Evolutionary conservation across 1,140 invertebrate species (phyloP), one percentile per base, ranked within the genome.

Genomic region (Eumaeus atala): DNA sequence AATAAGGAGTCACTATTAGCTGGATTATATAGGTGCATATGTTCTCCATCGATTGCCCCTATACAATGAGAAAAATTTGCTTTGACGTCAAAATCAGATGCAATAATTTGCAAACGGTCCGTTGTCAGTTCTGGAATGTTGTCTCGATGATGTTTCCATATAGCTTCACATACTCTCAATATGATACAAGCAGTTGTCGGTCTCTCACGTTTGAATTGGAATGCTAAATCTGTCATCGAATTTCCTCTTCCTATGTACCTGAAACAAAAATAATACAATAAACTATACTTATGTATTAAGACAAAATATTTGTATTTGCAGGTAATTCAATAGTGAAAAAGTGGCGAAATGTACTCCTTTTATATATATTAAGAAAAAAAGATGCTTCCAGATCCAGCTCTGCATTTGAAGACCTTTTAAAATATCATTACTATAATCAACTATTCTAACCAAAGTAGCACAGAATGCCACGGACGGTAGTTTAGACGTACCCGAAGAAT

Each of bases 1-100:
- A 73, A 89, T 38, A 71, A 49, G 5, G 74, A 79, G 38, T 81
- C 82, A 72, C 70, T 72, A 44, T 77, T 28, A 6, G 21, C 21
- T 3, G 21, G 21, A 28, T 28, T 28, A 28, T 28, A 28, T 6
- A 28, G 21, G 21, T n/a, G n/a, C 6, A 28, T 6, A 28, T 28
- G 21, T 28, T 28, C 6, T 28, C 21, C 21, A 6, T 28, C 21
- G 6, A 28, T 28, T 2, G 21, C 21, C 21, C n/a, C 21, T 6
- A 28, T 64, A 36, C 66, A 18, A 51, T 61, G 54, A 59, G 60
- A 44, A 54, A 62, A 62, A 50, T 62, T 62, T n/a, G 61, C 47
- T 56, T 56, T 62, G 47, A 53, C 35, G 49, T 61, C 50, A 60
- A 60, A 60, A 55, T 60, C 53, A 38, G 47, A 51, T 55, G 48